A percentile compares a stretch with the other conserved stretches of the same genome.
These are phyloP conservation scores for Phocoena phocoena DNA, from an alignment of 2,113 vertebrate genomes.

Conservation along the genomic window DNA sequence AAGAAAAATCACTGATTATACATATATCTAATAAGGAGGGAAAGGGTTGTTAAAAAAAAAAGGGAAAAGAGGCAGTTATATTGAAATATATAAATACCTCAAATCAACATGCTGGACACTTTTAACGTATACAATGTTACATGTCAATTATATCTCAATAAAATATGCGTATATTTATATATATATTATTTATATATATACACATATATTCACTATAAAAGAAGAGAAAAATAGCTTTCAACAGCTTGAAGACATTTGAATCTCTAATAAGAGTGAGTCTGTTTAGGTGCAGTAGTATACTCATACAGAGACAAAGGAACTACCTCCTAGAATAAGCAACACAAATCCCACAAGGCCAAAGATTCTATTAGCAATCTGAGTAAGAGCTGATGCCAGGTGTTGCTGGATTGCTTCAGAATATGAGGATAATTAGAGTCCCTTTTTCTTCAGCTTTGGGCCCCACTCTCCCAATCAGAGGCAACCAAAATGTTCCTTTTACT, in stretches of 20 bases:
- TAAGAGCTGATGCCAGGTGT: neutral
- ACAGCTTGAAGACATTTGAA: neutral
- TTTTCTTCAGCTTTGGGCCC: neutral
- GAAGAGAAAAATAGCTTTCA: neutral
- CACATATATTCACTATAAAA: neutral
- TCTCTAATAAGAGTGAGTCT: neutral
- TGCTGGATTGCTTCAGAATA: neutral
- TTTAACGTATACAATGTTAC: neutral
- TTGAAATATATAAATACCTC: neutral
- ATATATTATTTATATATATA: neutral
- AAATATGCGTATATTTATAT: neutral
- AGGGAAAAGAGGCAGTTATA: neutral
- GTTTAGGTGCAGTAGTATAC: fast-evolving
- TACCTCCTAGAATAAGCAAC: neutral
- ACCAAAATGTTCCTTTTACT: neutral
- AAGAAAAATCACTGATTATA: neutral
- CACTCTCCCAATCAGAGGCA: neutral
- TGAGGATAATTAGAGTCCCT: neutral
- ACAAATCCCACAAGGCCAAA: neutral
- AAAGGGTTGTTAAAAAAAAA: neutral
- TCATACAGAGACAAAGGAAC: neutral
- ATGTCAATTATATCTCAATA: neutral
- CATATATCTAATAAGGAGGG: neutral
- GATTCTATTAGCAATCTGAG: neutral
- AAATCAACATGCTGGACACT: neutral